phyloP scores from a whole-genome alignment of 2,888 invertebrate species.

The Hylaea fasciaria region DNA sequence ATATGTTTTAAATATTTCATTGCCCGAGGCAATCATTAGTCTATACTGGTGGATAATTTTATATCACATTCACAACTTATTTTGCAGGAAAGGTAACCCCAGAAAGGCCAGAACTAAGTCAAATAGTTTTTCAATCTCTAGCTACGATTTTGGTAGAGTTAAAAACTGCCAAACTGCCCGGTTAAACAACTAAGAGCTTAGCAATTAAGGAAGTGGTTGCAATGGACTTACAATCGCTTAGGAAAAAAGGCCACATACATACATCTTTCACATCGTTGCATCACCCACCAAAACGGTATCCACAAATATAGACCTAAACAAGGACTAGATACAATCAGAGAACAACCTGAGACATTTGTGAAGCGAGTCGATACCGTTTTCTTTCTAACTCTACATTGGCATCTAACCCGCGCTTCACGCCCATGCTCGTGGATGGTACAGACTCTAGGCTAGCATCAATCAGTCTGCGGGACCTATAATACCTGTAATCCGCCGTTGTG shows the following conservation, averaged over 20 bases:
- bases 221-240: no score
- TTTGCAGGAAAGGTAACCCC: background rate
- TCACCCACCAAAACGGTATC: constrained; percentile 21
- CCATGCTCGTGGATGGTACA: constrained; percentile 63
- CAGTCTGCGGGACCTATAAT: constrained; percentile 66
- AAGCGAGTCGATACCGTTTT: constrained; percentile 68
- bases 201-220: no score
- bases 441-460: constrained; percentile 68
- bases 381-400: constrained; percentile 65
- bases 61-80: constrained; percentile 13
- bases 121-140: no score
- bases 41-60: constrained; percentile 33
- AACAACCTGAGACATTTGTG: constrained; percentile 75
- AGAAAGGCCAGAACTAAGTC: background rate
- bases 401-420: constrained; percentile 72
- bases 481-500: constrained; percentile 56
- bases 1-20: constrained; percentile 24
- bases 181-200: no score
- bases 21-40: constrained; percentile 14
- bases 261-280: constrained; percentile 1
- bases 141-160: no score
- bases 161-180: no score
- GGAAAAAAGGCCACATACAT: background rate
- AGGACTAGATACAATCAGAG: constrained; percentile 70
- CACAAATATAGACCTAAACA: constrained; percentile 48